Evolutionary conservation across 2,888 invertebrate genomes (phyloP), one percentile per base, ranked within the genome.

Genomic region (Hanleya hanleyi): DNA sequence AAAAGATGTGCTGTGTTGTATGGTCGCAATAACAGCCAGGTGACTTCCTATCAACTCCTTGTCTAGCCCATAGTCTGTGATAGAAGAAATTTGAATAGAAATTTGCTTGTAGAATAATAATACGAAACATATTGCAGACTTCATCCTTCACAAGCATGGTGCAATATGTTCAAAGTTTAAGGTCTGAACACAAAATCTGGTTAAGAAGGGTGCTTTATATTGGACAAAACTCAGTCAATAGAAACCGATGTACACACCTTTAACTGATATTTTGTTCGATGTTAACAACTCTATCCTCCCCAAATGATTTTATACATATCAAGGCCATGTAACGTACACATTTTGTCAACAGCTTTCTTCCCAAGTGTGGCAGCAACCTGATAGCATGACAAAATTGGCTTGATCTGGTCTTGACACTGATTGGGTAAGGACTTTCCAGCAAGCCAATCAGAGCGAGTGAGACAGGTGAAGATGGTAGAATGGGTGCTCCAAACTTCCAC

Each of bases 31-130:
- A 15, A 29, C 26, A 22, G 32, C 49, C 37, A 88, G 79, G 73
- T 89, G 88, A 32, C 87, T 82, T n/a, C 86, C 87, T 12, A 87
- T 67, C 38, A 86, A 64, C n/a, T 78, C 37, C 38, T 51, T 36
- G 61, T 85, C 85, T 15, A 84, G 47, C 33, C 65, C 72, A 57
- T 57, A 26, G 26, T 57, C 57, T 57, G 57, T 2, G 29, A 57
- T n/a, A n/a, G n/a, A n/a, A n/a, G n/a, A n/a, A n/a, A n/a, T n/a
- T n/a, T n/a, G n/a, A n/a, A n/a, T n/a, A n/a, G n/a, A n/a, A n/a
- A n/a, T n/a, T n/a, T n/a, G n/a, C n/a, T n/a, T n/a, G n/a, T n/a
- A n/a, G n/a, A n/a, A n/a, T n/a, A n/a, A n/a, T n/a, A n/a, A n/a
- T n/a, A n/a, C n/a, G n/a, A n/a, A n/a, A n/a, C n/a, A n/a, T n/a